phyloP scores from a whole-genome alignment of 2,888 invertebrate genomes.

The Caenorhabditis sp. region DNA sequence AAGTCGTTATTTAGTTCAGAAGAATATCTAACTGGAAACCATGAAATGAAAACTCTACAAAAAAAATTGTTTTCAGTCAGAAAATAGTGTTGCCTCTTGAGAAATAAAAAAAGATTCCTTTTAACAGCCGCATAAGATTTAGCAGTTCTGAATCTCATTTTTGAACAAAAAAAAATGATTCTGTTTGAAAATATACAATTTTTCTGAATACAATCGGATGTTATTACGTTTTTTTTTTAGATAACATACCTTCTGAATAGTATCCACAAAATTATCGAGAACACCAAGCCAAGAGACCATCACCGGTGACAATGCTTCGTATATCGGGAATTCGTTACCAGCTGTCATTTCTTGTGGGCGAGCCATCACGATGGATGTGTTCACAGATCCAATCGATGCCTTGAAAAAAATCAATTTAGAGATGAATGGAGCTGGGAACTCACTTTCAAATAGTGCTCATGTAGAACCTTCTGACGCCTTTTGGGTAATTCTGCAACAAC shows the following conservation, averaged over 20 bases:
- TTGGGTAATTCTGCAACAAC: constrained; percentile 1
- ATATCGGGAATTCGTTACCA: constrained; percentile 60
- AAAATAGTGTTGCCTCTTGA: too few relatives aligned
- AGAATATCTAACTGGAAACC: too few relatives aligned
- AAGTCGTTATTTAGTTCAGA: too few relatives aligned
- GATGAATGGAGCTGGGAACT: background rate
- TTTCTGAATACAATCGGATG: too few relatives aligned
- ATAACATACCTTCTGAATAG: constrained; percentile 25
- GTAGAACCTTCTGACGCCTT: constrained; percentile 12
- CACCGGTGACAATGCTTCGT: constrained; percentile 62
- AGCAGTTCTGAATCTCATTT: too few relatives aligned
- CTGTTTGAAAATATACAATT: too few relatives aligned
- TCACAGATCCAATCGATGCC: constrained; percentile 38
- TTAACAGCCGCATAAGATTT: too few relatives aligned
- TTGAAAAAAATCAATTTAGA: background rate
- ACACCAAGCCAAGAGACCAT: constrained; percentile 60
- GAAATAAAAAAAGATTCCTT: too few relatives aligned
- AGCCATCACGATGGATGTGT: constrained; percentile 52
- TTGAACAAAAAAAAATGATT: too few relatives aligned
- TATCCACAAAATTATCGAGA: constrained; percentile 19
- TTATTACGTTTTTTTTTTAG: background rate
- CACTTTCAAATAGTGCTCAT: constrained; percentile 23
- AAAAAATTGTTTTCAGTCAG: too few relatives aligned
- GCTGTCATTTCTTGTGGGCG: constrained; percentile 51
- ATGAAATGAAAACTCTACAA: too few relatives aligned